These are phyloP conservation scores for Phalanger gymnotis DNA, from an alignment of 2,797 vertebrate genomes.

Conservation along the genomic window DNA sequence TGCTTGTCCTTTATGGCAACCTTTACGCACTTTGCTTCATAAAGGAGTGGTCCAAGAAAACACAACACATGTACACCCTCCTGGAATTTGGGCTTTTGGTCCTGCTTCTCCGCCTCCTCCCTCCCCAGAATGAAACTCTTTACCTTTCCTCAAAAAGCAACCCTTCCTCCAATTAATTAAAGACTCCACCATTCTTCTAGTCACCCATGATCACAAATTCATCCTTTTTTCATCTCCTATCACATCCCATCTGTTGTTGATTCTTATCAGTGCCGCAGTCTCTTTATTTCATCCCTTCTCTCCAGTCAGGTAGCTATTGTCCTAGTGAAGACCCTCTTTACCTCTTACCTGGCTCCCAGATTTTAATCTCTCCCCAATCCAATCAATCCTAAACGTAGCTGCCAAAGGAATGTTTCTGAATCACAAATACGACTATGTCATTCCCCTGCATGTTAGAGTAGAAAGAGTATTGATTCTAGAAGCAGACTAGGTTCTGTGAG, in stretches of 20 bases:
- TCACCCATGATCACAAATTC: neutral
- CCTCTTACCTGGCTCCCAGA: neutral
- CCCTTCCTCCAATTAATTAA: neutral
- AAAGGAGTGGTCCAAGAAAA: too few relatives aligned
- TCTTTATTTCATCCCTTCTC: neutral
- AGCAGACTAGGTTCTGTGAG: neutral
- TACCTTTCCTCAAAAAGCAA: neutral
- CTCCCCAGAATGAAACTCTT: too few relatives aligned
- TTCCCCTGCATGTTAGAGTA: neutral
- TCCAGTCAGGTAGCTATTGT: neutral
- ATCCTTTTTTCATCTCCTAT: neutral
- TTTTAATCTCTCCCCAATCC: neutral
- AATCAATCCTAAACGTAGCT: neutral
- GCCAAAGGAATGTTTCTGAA: neutral
- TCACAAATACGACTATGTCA: neutral
- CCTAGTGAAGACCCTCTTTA: neutral
- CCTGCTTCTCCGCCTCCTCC: too few relatives aligned
- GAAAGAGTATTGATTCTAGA: neutral
- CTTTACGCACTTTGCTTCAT: slow-evolving; percentile 99
- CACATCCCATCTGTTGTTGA: neutral
- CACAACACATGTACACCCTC: too few relatives aligned
- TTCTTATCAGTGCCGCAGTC: neutral
- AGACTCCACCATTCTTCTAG: neutral
- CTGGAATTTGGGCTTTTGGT: too few relatives aligned
- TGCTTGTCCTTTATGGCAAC: slow-evolving; percentile 99